Percentiles rank a stretch among this genome's conserved stretches.
Evolutionary conservation across 2,113 vertebrate genomes (phyloP).

Genomic region (Meleagris gallopavo): DNA sequence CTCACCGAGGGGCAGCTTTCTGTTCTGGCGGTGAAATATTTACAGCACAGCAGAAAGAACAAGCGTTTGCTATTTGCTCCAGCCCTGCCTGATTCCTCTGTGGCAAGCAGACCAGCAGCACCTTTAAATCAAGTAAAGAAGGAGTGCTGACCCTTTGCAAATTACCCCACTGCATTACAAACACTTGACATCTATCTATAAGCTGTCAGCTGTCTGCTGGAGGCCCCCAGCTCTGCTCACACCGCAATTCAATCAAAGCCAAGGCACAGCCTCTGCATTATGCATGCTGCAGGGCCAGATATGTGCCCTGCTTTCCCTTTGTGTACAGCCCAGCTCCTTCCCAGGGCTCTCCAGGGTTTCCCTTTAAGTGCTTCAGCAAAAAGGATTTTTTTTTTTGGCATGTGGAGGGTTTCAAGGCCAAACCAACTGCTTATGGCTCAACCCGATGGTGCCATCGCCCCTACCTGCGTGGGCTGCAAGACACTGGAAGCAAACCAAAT

Average conservation of each 20-base stretch:
- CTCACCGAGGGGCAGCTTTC: no score
- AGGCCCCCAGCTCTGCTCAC: background rate
- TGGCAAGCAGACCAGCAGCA: background rate
- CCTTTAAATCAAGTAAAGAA: background rate
- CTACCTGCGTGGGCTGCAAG: background rate
- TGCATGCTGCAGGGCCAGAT: background rate
- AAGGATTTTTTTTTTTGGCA: background rate
- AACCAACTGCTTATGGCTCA: fast-evolving
- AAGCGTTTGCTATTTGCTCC: background rate
- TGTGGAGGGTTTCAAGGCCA: background rate
- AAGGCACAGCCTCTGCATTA: background rate
- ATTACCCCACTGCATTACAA: background rate
- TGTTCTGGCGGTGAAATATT: background rate
- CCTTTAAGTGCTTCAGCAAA: background rate
- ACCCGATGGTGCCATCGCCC: background rate
- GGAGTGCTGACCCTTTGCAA: background rate
- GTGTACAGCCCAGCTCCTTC: background rate
- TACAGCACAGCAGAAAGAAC: background rate
- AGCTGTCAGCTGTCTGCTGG: background rate
- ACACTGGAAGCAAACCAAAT: background rate
- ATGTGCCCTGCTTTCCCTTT: slow-evolving; percentile 15
- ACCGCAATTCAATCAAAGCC: background rate
- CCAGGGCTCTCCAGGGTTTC: background rate
- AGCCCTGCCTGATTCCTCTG: background rate
- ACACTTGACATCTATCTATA: background rate